These are phyloP conservation scores for Stichodactyla helianthus DNA, from an alignment of 64 coral and sea anemone species.

Conservation along the genomic window DNA sequence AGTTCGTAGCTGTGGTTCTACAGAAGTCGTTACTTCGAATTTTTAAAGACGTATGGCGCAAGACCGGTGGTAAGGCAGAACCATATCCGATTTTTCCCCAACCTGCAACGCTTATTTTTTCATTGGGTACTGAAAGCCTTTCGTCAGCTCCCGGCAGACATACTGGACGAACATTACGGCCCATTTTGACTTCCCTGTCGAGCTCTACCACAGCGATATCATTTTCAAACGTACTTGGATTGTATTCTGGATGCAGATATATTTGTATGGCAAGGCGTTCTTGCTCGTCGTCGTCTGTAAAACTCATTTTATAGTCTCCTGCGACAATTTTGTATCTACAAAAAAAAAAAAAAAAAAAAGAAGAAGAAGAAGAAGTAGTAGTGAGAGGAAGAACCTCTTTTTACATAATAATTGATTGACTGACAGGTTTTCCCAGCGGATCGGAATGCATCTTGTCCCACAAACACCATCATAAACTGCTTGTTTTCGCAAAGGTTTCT, in stretches of 20 bases:
- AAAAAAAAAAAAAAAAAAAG: too few species aligned
- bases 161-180: constrained; percentile 34
- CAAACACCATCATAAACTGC: too few species aligned
- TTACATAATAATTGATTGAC: too few species aligned
- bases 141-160: constrained; percentile 36
- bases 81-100: constrained; percentile 16
- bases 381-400: too few species aligned
- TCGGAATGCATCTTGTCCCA: too few species aligned
- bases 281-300: background rate
- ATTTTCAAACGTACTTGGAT: background rate
- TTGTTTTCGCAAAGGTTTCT: too few species aligned
- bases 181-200: background rate
- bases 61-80: background rate
- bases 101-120: constrained; percentile 21
- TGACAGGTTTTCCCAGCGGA: too few species aligned
- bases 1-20: constrained; percentile 13
- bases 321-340: background rate
- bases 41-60: background rate
- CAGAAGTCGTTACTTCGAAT: constrained; percentile 1
- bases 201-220: constrained; percentile 63
- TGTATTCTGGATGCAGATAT: constrained; percentile 25
- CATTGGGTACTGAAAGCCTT: constrained; percentile 23
- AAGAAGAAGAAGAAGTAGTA: background rate
- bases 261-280: background rate
- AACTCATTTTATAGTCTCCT: too few species aligned